These are phyloP conservation scores for Lasius platythorax DNA, from an alignment of 2,888 invertebrate species.

Conservation along the genomic window DNA sequence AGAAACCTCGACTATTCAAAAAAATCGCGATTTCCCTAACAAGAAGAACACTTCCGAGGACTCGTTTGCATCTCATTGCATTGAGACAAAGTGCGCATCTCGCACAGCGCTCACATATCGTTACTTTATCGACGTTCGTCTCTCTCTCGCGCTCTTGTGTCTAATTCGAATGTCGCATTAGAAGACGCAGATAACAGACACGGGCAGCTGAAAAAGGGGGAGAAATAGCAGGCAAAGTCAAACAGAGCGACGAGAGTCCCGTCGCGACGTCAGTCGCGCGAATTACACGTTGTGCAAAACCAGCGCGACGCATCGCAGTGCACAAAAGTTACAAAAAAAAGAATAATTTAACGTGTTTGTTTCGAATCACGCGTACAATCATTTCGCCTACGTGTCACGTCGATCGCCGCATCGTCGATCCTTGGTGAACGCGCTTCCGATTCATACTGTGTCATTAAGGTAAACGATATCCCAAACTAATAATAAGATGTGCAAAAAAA, in stretches of 20 bases:
- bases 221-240: conserved; percentile 81
- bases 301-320: background rate
- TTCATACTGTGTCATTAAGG: conserved; percentile 23
- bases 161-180: conserved; percentile 42
- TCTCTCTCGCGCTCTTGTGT: background rate
- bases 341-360: background rate
- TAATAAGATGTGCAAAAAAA: conserved; percentile 17
- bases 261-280: conserved; percentile 35
- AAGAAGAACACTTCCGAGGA: conserved; percentile 17
- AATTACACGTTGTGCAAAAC: conserved; percentile 25
- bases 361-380: background rate
- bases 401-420: background rate
- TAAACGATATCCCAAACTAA: conserved; percentile 7
- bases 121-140: background rate
- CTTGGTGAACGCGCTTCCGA: background rate
- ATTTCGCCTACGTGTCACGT: conserved; percentile 13
- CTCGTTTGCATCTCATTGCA: conserved; percentile 41
- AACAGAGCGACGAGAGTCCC: conserved; percentile 71
- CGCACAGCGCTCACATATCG: conserved; percentile 1
- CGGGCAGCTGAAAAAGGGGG: conserved; percentile 74
- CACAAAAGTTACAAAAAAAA: background rate
- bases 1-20: background rate
- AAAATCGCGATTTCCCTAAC: background rate
- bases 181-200: conserved; percentile 72
- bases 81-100: conserved; percentile 23